These are phyloP conservation scores for Hoplias malabaricus DNA, from an alignment of 2,113 vertebrate species.

Conservation along the genomic window DNA sequence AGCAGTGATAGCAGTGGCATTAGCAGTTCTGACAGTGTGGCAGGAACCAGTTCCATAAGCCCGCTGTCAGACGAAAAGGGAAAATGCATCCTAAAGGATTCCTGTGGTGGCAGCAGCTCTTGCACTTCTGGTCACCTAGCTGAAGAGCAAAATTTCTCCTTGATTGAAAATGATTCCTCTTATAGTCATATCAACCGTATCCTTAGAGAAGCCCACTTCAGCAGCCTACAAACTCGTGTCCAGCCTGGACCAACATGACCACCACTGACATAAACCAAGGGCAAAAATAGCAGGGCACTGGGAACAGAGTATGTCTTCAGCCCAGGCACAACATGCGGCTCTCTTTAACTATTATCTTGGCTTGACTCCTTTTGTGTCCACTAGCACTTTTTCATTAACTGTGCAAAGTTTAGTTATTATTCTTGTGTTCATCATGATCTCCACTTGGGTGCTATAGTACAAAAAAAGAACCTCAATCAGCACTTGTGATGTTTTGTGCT, in stretches of 20 bases:
- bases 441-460: constrained; percentile 53
- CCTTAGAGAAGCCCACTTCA: constrained; percentile 96
- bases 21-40: constrained; percentile 69
- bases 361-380: constrained; percentile 65
- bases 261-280: constrained; percentile 63
- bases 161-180: constrained; percentile 62
- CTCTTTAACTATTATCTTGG: constrained; percentile 51
- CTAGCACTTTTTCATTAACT: constrained; percentile 43
- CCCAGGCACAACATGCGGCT: constrained; percentile 25
- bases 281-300: constrained; percentile 38
- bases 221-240: constrained; percentile 89
- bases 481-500: constrained; percentile 3
- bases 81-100: constrained; percentile 57
- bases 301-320: not conserved
- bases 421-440: constrained; percentile 35
- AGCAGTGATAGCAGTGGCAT: constrained; percentile 75
- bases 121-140: not conserved
- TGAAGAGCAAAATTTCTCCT: constrained; percentile 59
- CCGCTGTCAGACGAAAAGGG: constrained; percentile 63
- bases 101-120: constrained; percentile 56
- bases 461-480: constrained; percentile 35
- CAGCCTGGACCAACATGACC: constrained; percentile 76
- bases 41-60: constrained; percentile 54
- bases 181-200: constrained; percentile 91
- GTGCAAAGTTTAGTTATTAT: constrained; percentile 36